Base-by-base conservation (phyloP, 1,140 invertebrate genomes). In the Diorhabda elongata region DNA sequence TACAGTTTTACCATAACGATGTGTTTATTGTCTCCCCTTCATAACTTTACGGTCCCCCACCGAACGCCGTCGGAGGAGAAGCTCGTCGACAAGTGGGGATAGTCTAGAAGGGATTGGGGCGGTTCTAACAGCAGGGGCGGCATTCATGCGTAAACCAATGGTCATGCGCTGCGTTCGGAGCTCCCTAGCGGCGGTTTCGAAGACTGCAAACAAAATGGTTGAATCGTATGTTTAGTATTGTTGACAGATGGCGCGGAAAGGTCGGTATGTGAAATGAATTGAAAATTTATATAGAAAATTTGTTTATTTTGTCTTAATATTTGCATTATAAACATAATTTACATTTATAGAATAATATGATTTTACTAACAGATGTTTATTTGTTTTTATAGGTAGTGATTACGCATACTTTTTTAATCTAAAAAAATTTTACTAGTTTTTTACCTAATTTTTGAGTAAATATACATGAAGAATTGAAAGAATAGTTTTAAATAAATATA, bases 1-100 rank as follows among this genome's bases (percentile, higher is more conserved):
- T 76, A 76, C 72, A 73, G 77, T 76, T 80, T 80, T 79, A 75
- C 75, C 77, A 74, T 80, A 79, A 80, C 76, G 79, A 80, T 70
- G 77, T 80, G 79, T 79, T 79, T 79, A 80, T 80, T 79, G 74
- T 74, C 77, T 71, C 77, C 76, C 72, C 66, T 73, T 69, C 59
- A 44, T 3, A 45, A 59, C 61, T 65, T 45, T 70, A 66, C 66
- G 63, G 63, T 59, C 64, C 58, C 67, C 69, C 66, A 44, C 67
- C 61, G 58, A 58, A 42, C 58, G 61, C 60, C 60, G 42, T 58
- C 42, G 26, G 44, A 75, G 71, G 73, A 69, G 73, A 73, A 69
- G 69, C 61, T 64, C 42, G 62, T 61, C 52, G 67, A 42, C 44
- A 7, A 58, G 58, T 61, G 75, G 69, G 66, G 71, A 69, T 44